These are phyloP conservation scores for Chaetodon trifasciatus DNA, from an alignment of 2,797 vertebrate genomes.

Conservation along the genomic window DNA sequence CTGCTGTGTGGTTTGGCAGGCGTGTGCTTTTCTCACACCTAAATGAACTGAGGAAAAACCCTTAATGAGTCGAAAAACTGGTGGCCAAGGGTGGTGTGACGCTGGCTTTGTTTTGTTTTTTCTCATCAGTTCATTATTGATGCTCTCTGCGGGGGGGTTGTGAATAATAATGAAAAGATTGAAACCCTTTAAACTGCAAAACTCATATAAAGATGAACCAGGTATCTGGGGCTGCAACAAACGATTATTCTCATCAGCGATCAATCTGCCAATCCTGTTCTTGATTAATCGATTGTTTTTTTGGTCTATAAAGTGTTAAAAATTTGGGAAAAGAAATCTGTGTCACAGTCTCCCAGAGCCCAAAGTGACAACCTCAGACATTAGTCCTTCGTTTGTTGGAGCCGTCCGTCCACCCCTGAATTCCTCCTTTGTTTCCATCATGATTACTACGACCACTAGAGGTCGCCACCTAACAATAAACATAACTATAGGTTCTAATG, in stretches of 20 bases:
- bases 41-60: conserved; percentile 9
- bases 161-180: background rate
- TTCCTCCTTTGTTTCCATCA: no score
- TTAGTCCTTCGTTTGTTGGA: no score
- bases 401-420: no score
- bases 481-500: no score
- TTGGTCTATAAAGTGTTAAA: background rate
- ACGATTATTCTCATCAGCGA: background rate
- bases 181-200: no score
- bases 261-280: background rate
- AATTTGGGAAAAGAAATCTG: background rate
- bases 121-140: background rate
- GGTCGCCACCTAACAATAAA: no score
- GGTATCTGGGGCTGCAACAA: background rate
- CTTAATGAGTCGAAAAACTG: conserved; percentile 19
- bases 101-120: background rate
- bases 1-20: conserved; percentile 11
- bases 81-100: background rate
- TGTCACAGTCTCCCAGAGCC: background rate
- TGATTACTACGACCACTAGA: no score
- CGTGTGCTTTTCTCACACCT: conserved; percentile 5
- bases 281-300: background rate
- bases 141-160: background rate
- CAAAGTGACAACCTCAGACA: background rate
- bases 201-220: background rate